Conservation (phyloP, 2,797 vertebrate genomes). For the Linurgus olivaceus region DNA sequence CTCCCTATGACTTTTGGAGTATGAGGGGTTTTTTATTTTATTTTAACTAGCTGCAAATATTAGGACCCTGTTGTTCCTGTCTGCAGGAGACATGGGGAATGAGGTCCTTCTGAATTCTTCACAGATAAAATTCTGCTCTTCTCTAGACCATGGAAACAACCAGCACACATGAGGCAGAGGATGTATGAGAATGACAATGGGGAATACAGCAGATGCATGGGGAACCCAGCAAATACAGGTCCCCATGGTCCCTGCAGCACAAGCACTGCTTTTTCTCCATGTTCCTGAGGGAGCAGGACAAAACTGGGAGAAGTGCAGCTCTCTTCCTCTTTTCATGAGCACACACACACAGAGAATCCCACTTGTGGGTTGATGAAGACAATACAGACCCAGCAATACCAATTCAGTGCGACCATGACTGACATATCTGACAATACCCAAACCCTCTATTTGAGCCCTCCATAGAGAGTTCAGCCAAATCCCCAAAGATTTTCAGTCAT, state of each 20-base stretch:
- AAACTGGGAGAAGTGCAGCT: background rate
- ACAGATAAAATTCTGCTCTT: background rate
- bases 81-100: background rate
- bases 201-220: background rate
- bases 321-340: background rate
- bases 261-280: background rate
- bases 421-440: background rate
- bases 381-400: background rate
- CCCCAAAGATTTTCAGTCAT: background rate
- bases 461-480: background rate
- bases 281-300: background rate
- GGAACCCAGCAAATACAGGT: background rate
- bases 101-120: background rate
- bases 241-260: background rate
- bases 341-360: accelerated
- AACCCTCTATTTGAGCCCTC: background rate
- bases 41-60: background rate
- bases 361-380: accelerated
- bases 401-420: background rate
- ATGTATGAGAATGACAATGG: background rate
- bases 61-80: background rate
- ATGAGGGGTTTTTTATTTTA: too few relatives aligned
- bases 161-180: background rate
- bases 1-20: background rate
- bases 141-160: background rate